A percentile compares a stretch with the other conserved stretches of the same genome.
Conservation (phyloP, 2,888 invertebrate genomes). For the Melieria omissa region DNA sequence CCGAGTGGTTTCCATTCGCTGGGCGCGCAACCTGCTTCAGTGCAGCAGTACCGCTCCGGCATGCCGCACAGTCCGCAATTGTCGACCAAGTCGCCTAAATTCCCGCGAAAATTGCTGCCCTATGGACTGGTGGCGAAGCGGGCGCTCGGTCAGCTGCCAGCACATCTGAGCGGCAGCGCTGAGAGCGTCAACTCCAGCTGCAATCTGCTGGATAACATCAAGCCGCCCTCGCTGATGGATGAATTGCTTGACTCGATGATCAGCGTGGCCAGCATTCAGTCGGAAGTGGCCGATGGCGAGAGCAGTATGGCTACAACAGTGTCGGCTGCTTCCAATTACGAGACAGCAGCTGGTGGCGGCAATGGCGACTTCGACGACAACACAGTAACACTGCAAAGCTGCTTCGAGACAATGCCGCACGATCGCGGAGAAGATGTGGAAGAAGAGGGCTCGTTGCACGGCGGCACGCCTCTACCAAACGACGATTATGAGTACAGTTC, state of each 20-base stretch:
- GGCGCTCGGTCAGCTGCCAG: slow-evolving; percentile 70
- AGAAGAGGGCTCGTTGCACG: slow-evolving; percentile 55
- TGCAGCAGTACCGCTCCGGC: neutral
- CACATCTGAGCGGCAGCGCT: slow-evolving; percentile 70
- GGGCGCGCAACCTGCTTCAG: neutral
- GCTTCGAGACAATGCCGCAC: slow-evolving; percentile 64
- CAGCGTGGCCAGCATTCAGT: slow-evolving; percentile 85
- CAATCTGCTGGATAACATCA: slow-evolving; percentile 82
- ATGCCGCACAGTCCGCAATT: slow-evolving; percentile 52
- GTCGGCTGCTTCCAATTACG: slow-evolving; percentile 65
- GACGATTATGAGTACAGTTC: slow-evolving; percentile 79
- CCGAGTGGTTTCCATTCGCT: slow-evolving; percentile 17
- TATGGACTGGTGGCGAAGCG: slow-evolving; percentile 77
- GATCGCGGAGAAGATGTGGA: slow-evolving; percentile 46
- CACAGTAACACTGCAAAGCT: slow-evolving; percentile 70
- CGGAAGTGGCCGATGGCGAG: slow-evolving; percentile 79
- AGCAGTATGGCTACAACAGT: slow-evolving; percentile 63
- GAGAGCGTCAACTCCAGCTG: slow-evolving; percentile 73
- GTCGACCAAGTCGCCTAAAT: slow-evolving; percentile 62
- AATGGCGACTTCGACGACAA: slow-evolving; percentile 67
- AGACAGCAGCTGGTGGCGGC: slow-evolving; percentile 71
- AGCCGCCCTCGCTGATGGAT: slow-evolving; percentile 86
- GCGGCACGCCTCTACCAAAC: slow-evolving; percentile 74
- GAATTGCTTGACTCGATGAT: slow-evolving; percentile 82
- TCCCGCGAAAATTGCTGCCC: slow-evolving; percentile 77